Evolutionary conservation across 2,888 invertebrate genomes (phyloP), one percentile per base, ranked within the genome.

Genomic region (Coleophora flavipennella): DNA sequence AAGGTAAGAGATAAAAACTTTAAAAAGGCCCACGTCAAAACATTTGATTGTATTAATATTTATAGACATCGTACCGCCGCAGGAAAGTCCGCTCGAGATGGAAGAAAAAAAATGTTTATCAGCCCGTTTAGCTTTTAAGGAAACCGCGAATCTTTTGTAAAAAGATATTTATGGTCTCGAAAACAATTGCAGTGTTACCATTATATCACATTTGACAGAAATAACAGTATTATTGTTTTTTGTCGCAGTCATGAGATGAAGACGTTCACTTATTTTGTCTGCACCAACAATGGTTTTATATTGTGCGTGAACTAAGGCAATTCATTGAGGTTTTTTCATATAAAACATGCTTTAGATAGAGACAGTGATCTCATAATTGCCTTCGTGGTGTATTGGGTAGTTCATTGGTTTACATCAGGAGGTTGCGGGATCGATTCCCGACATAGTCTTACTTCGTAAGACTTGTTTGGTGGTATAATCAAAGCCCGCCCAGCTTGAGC

Each of bases 11-110:
- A 80, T 78, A 78, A 83, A 74, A 79, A 76, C 67, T 81, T 84
- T 78, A 84, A 84, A 79, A 83, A 81, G 76, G 78, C 66, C 63
- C 74, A 84, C 77, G 86, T 86, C 83, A 83, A 83, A 83, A 85
- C 83, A 85, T 84, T 85, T 83, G 85, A 84, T 84, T 84, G 84
- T 83, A 81, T 83, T 84, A 84, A 84, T 83, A 84, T 84, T 84
- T 84, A 84, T 84, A 78, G 84, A 70, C 63, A 55, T 62, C 59
- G 68, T 67, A 71, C 60, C 73, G 81, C 78, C 77, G 77, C 76
- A 75, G 84, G 85, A 85, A 77, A 77, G 72, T 65, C 67, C 64
- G 58, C 55, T 65, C 55, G 60, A 55, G 60, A 52, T 50, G 51
- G 54, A 60, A 58, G 62, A 76, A 83, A 80, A 80, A 85, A 81